Evolutionary conservation across 2,113 vertebrate genomes (phyloP).

Genomic region (Platanista minor): DNA sequence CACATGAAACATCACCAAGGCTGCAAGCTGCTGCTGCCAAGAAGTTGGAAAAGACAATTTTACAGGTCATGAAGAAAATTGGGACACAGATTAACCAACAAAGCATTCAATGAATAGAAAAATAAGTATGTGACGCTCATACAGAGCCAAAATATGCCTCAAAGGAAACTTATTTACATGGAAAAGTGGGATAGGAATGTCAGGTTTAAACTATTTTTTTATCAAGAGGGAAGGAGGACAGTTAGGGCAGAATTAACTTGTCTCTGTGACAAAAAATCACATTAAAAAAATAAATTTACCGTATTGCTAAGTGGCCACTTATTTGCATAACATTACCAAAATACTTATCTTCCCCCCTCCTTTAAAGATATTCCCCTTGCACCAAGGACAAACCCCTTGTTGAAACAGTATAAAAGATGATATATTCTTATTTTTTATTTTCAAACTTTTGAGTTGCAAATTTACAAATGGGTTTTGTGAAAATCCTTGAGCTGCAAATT

Average conservation of each 20-base stretch:
- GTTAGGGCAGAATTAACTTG: not conserved
- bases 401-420: not conserved
- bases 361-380: not conserved
- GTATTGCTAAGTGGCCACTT: not conserved
- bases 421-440: constrained; percentile 7
- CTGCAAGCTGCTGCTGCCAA: constrained; percentile 33
- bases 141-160: not conserved
- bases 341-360: not conserved
- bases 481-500: not conserved
- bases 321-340: not conserved
- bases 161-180: constrained; percentile 40
- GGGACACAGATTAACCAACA: constrained; percentile 29
- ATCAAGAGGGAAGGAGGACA: not conserved
- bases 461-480: not conserved
- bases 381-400: not conserved
- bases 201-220: constrained; percentile 16
- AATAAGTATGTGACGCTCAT: constrained; percentile 1
- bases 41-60: constrained; percentile 58
- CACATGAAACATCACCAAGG: constrained; percentile 71
- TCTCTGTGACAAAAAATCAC: not conserved
- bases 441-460: not conserved
- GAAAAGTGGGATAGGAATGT: not conserved
- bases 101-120: constrained; percentile 25
- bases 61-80: constrained; percentile 63
- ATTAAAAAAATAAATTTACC: not conserved